phyloP scores from a whole-genome alignment of 2,888 invertebrate species.

The Cheilosia soror region DNA sequence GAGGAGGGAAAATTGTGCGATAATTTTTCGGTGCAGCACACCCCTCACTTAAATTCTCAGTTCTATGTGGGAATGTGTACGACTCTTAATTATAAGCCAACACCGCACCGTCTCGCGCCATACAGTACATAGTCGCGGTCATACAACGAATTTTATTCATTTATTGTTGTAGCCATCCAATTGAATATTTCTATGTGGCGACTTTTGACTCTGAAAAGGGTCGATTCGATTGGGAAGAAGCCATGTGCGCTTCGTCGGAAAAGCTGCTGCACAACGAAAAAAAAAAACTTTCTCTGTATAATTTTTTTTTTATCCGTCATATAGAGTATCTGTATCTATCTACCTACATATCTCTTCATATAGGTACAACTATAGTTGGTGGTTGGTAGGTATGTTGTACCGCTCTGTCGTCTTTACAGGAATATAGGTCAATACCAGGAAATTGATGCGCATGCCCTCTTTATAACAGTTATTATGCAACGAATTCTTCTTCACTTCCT shows the following conservation, averaged over 20 bases:
- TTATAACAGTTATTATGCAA: conserved; percentile 74
- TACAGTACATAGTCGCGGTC: conserved; percentile 25
- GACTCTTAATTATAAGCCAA: conserved; percentile 38
- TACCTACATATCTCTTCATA: conserved; percentile 3
- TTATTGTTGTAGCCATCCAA: conserved; percentile 36
- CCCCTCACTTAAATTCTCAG: conserved; percentile 12
- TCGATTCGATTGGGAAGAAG: conserved; percentile 46
- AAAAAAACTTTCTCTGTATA: conserved; percentile 56
- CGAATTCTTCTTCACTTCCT: conserved; percentile 66
- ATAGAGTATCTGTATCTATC: conserved; percentile 1
- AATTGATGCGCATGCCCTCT: conserved; percentile 73
- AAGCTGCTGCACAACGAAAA: conserved; percentile 52
- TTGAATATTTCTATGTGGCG: conserved; percentile 48
- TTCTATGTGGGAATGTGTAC: conserved; percentile 12
- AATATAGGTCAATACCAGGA: conserved; percentile 74
- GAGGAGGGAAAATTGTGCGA: conserved; percentile 2
- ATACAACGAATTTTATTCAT: conserved; percentile 13
- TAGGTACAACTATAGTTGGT: conserved; percentile 45
- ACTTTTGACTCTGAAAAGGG: conserved; percentile 57
- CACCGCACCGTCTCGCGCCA: conserved; percentile 20
- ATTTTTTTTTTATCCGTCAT: conserved; percentile 31
- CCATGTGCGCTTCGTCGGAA: conserved; percentile 57
- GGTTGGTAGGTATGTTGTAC: conserved; percentile 34
- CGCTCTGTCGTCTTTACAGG: conserved; percentile 49
- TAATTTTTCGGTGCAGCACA: conserved; percentile 30